Percentiles rank a stretch among this genome's conserved stretches.
phyloP scores from a whole-genome alignment of 2,888 invertebrate genomes.

The Watsonalla cultraria region DNA sequence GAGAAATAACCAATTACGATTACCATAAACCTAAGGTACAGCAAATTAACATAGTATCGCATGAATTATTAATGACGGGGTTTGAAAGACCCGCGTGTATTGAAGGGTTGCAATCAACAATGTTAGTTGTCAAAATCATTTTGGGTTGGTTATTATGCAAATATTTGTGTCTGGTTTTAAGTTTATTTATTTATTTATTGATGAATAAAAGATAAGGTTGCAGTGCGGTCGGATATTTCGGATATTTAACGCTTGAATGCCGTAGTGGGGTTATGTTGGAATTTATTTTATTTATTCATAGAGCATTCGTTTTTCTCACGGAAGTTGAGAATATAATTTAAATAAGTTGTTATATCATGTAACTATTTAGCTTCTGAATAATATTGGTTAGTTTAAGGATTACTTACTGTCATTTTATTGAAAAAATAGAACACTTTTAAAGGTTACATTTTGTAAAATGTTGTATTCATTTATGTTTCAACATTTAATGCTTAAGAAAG shows the following conservation, averaged over 20 bases:
- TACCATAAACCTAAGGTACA: constrained; percentile 73
- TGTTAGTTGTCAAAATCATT: constrained; percentile 36
- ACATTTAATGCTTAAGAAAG: too few relatives aligned
- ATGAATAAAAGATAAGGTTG: constrained; percentile 14
- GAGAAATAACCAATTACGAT: constrained; percentile 75
- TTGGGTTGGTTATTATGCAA: constrained; percentile 39
- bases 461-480: too few relatives aligned
- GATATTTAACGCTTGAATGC: background rate
- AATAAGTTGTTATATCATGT: too few relatives aligned
- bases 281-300: too few relatives aligned
- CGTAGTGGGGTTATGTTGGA: background rate
- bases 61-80: constrained; percentile 63
- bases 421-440: too few relatives aligned
- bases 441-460: too few relatives aligned
- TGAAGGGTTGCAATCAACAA: constrained; percentile 49
- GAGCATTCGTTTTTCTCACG: too few relatives aligned
- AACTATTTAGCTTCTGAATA: too few relatives aligned
- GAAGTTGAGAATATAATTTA: too few relatives aligned
- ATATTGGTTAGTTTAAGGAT: too few relatives aligned
- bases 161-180: constrained; percentile 40
- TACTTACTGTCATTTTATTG: too few relatives aligned
- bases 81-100: constrained; percentile 41
- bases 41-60: constrained; percentile 69
- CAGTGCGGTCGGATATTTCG: background rate
- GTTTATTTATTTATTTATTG: constrained; percentile 21